phyloP scores from a whole-genome alignment of 23 tunicate species.

The Corella eumyota region DNA sequence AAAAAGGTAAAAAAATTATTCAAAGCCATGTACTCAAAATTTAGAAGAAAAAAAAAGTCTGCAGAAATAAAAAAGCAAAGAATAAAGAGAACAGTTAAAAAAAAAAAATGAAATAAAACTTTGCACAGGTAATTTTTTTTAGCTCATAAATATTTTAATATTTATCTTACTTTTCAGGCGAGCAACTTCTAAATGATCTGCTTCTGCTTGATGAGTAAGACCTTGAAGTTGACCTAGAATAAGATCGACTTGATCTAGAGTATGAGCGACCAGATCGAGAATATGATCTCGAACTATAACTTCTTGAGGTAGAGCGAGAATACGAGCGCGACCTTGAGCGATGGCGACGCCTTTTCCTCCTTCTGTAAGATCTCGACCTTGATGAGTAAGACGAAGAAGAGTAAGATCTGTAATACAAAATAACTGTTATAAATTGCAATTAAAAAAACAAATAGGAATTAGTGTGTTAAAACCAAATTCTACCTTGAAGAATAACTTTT shows the following conservation, averaged over 20 bases:
- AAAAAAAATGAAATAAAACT: too few relatives aligned
- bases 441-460: neutral
- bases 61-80: too few relatives aligned
- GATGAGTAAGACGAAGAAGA: conserved; percentile 60
- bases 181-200: conserved; percentile 20
- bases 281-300: conserved; percentile 26
- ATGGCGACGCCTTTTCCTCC: conserved; percentile 55
- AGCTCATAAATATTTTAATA: too few relatives aligned
- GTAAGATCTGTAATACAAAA: conserved; percentile 32
- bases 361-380: conserved; percentile 46
- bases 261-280: conserved; percentile 37
- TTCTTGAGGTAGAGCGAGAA: conserved; percentile 31
- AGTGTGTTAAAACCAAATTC: neutral
- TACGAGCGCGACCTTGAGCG: conserved; percentile 66
- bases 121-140: too few relatives aligned
- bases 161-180: too few relatives aligned
- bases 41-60: too few relatives aligned
- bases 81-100: too few relatives aligned
- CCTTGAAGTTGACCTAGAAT: conserved; percentile 43
- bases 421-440: neutral
- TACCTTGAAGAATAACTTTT: conserved; percentile 13
- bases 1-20: too few relatives aligned
- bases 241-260: conserved; percentile 47
- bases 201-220: conserved; percentile 41
- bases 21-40: too few relatives aligned